Conservation (phyloP, 2,113 vertebrate genomes). For the Poeciliopsis prolifica region DNA sequence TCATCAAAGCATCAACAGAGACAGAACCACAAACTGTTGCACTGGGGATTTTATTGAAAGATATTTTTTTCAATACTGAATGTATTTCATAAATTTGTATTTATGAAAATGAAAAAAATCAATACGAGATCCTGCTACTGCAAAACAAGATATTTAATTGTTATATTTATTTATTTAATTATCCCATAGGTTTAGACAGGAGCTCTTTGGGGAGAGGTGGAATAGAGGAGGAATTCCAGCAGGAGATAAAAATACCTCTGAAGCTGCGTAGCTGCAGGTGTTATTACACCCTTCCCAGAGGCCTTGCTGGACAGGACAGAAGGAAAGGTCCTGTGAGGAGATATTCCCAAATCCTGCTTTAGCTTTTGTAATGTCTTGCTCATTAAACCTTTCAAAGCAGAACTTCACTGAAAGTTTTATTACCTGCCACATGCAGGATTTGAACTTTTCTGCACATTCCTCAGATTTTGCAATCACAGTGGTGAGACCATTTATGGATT, state of each 20-base stretch:
- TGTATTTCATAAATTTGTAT: background rate
- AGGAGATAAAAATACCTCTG: constrained; percentile 76
- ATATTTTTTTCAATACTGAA: background rate
- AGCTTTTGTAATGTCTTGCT: constrained; percentile 10
- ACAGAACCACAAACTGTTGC: background rate
- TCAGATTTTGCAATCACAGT: background rate
- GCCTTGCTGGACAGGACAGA: constrained; percentile 26
- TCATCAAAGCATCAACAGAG: background rate
- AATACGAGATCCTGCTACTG: background rate
- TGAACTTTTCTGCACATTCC: background rate
- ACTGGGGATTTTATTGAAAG: background rate
- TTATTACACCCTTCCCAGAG: constrained; percentile 70
- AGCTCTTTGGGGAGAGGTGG: constrained; percentile 6
- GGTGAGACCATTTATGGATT: background rate
- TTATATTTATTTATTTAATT: no score
- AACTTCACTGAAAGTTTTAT: background rate
- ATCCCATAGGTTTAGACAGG: constrained; percentile 34
- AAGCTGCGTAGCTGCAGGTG: constrained; percentile 69
- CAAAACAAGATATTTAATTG: background rate
- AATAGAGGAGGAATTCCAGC: constrained; percentile 69
- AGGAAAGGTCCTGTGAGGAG: constrained; percentile 7
- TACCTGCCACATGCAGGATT: background rate
- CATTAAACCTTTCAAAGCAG: background rate
- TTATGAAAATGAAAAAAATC: background rate
- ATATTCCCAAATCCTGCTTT: background rate